Evolutionary conservation across 2,797 vertebrate species (phyloP).

Genomic region (Neosalanx taihuensis): DNA sequence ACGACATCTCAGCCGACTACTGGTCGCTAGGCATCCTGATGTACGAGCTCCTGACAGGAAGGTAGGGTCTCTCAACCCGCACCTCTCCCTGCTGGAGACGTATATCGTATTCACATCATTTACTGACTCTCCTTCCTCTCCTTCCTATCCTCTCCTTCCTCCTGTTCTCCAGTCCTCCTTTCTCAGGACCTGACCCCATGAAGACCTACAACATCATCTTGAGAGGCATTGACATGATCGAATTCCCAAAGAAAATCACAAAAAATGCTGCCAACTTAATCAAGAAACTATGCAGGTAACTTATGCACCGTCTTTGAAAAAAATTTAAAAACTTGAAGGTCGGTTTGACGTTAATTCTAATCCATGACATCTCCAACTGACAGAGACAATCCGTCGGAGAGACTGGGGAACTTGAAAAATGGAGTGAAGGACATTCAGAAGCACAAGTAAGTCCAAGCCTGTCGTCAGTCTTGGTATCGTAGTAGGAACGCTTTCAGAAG

Average conservation of each 20-base stretch:
- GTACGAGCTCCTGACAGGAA: constrained; percentile 98
- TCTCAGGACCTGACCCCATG: constrained; percentile 97
- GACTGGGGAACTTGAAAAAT: constrained; percentile 95
- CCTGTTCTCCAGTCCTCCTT: constrained; percentile 81
- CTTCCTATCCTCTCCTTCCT: background rate
- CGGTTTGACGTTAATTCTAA: background rate
- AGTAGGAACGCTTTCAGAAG: background rate
- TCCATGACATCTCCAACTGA: constrained; percentile 14
- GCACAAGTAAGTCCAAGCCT: constrained; percentile 86
- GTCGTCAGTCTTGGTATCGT: background rate
- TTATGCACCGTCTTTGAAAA: background rate
- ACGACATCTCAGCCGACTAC: constrained; percentile 95
- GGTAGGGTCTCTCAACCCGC: constrained; percentile 68
- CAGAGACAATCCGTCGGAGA: constrained; percentile 95
- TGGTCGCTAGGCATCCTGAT: constrained; percentile 98
- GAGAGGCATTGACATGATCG: constrained; percentile 97
- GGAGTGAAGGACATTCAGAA: constrained; percentile 98
- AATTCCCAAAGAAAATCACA: constrained; percentile 98
- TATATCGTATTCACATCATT: too few species aligned
- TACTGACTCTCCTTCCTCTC: background rate
- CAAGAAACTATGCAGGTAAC: constrained; percentile 97
- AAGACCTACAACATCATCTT: constrained; percentile 97
- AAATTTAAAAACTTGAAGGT: background rate
- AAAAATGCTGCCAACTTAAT: constrained; percentile 96
- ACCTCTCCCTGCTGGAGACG: background rate